Evolutionary conservation across 2,113 vertebrate species (phyloP).

Genomic region (Ariopsis seemanni): DNA sequence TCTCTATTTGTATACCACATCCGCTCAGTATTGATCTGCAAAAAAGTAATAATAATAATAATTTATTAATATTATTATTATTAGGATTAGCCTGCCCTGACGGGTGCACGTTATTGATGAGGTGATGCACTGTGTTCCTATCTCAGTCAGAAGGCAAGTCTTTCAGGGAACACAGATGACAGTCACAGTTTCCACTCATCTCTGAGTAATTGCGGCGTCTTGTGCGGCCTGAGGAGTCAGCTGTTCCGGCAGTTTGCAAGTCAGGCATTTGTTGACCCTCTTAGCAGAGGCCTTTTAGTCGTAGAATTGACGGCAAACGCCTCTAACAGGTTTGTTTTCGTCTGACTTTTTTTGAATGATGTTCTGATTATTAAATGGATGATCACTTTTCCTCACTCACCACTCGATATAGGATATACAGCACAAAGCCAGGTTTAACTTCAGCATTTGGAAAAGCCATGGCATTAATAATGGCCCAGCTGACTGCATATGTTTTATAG

Average conservation of each 20-base stretch:
- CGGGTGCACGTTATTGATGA: slow-evolving; percentile 21
- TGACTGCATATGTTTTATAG: neutral
- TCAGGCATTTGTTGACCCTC: slow-evolving; percentile 10
- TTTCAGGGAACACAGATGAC: slow-evolving; percentile 16
- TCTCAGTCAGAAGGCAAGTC: slow-evolving; percentile 39
- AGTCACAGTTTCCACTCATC: slow-evolving; percentile 54
- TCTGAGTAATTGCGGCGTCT: slow-evolving; percentile 45
- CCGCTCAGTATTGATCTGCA: slow-evolving; percentile 38
- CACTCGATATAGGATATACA: neutral
- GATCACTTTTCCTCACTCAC: neutral
- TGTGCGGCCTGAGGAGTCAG: slow-evolving; percentile 27
- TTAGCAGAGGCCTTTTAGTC: neutral
- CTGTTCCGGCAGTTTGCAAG: slow-evolving; percentile 16
- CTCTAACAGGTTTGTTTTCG: neutral
- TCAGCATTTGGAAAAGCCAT: neutral
- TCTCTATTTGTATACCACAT: slow-evolving; percentile 33
- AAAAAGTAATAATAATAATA: neutral
- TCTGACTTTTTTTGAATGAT: neutral
- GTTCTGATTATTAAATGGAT: neutral
- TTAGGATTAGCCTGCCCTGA: slow-evolving; percentile 34
- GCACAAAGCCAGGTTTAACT: neutral
- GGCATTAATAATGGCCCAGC: neutral
- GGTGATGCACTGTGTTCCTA: slow-evolving; percentile 16
- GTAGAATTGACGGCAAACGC: neutral
- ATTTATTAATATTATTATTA: neutral